A percentile compares a stretch with the other conserved stretches of the same genome.
phyloP scores from a whole-genome alignment of 2,113 vertebrate species.

The Sterrhoptilus dennistouni region DNA sequence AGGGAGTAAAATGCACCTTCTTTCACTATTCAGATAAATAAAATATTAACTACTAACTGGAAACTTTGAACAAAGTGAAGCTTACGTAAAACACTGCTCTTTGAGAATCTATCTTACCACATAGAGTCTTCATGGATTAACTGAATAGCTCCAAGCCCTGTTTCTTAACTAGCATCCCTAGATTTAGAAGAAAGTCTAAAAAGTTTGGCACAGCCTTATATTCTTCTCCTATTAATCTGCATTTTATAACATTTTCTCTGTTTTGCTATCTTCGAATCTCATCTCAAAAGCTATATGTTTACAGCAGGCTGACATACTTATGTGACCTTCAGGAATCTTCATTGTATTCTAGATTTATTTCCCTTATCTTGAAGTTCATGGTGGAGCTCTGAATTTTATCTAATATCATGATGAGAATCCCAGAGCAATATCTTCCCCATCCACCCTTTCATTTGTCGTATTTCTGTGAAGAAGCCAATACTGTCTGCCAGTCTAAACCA shows the following conservation, averaged over 20 bases:
- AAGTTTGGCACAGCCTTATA: not conserved
- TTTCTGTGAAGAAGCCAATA: not conserved
- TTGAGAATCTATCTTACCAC: not conserved
- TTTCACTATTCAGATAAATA: not conserved
- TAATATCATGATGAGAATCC: not conserved
- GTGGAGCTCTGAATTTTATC: not conserved
- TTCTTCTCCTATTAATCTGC: not conserved
- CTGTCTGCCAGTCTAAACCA: not conserved
- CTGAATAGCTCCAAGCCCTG: not conserved
- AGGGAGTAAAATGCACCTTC: conserved; percentile 4
- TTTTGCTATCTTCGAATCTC: not conserved
- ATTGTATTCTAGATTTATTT: not conserved
- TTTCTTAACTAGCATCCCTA: not conserved
- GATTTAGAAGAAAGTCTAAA: not conserved
- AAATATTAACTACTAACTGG: not conserved
- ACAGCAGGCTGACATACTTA: not conserved
- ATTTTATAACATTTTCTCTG: not conserved
- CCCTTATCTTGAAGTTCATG: not conserved
- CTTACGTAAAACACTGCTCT: not conserved
- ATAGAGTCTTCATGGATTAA: not conserved
- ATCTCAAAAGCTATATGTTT: not conserved
- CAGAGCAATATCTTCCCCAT: not conserved
- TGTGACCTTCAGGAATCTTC: not conserved
- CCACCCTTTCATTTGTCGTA: not conserved
- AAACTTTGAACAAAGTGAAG: conserved; percentile 1